Percentiles rank a stretch among this genome's conserved stretches.
These are phyloP conservation scores for Gryllus longicercus DNA, from an alignment of 2,888 invertebrate species.

Conservation along the genomic window DNA sequence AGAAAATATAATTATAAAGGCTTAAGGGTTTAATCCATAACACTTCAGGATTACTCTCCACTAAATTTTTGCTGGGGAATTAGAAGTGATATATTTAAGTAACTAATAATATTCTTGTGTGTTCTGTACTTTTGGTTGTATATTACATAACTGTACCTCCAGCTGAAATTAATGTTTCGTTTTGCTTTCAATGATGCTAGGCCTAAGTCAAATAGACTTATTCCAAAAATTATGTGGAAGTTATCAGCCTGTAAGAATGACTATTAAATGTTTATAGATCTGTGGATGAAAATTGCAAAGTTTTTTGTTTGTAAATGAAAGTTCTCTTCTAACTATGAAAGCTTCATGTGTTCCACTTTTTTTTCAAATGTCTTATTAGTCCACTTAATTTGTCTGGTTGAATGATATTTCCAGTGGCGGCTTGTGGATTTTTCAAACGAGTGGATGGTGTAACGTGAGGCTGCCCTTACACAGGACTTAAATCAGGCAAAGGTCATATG, in stretches of 20 bases:
- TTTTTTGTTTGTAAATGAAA: neutral
- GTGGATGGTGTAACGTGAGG: neutral
- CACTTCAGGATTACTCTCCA: no score
- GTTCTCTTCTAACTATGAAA: neutral
- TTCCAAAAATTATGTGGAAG: no score
- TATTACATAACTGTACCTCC: no score
- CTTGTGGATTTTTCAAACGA: neutral
- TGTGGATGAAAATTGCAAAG: neutral
- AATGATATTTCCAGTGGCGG: constrained; percentile 17
- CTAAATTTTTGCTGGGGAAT: no score
- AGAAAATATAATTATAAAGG: no score
- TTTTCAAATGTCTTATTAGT: neutral
- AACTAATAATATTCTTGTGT: no score
- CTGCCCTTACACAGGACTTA: constrained; percentile 10
- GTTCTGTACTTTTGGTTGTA: no score
- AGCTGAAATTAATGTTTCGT: no score
- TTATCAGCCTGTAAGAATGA: neutral
- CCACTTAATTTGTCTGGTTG: constrained; percentile 7
- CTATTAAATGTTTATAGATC: neutral
- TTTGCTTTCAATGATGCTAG: no score
- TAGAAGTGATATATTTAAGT: no score
- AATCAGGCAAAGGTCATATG: neutral
- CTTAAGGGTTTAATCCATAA: no score
- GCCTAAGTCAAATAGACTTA: no score
- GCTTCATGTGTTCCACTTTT: neutral